Conservation (phyloP, 1,140 invertebrate species). For the Eubasilissa regina region DNA sequence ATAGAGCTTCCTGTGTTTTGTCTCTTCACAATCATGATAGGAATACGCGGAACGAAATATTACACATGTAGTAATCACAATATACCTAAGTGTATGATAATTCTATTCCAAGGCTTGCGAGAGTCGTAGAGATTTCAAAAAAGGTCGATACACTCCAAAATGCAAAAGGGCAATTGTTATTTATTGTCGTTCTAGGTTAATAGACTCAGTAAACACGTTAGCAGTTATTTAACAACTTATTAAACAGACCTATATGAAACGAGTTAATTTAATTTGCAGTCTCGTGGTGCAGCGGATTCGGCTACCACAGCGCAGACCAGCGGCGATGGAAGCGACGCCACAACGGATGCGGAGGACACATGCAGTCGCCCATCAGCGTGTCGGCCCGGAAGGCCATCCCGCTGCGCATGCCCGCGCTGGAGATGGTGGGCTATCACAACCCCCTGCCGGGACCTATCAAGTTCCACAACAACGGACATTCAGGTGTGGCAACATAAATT, state of each 20-base stretch:
- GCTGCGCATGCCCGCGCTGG: conserved; percentile 78
- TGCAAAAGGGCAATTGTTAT: background rate
- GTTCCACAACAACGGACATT: conserved; percentile 79
- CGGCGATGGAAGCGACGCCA: conserved; percentile 75
- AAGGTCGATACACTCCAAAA: background rate
- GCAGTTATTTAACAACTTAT: background rate
- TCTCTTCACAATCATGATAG: too few relatives aligned
- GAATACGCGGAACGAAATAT: too few relatives aligned
- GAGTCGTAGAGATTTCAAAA: background rate
- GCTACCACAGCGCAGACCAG: conserved; percentile 77
- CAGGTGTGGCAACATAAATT: conserved; percentile 69
- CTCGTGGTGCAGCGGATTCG: conserved; percentile 64
- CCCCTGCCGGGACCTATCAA: conserved; percentile 74
- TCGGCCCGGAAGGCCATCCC: conserved; percentile 75
- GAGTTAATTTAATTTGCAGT: conserved; percentile 32
- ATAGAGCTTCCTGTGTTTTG: too few relatives aligned
- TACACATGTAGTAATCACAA: too few relatives aligned
- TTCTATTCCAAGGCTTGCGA: too few relatives aligned
- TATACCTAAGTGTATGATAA: too few relatives aligned
- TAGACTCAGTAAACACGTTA: background rate
- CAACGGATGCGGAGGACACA: conserved; percentile 75
- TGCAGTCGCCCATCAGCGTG: conserved; percentile 79
- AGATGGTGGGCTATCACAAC: conserved; percentile 81
- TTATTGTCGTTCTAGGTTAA: background rate
- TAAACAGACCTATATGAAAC: background rate